Evolutionary conservation across 2,888 invertebrate genomes (phyloP).

Genomic region (Sesia bembeciformis): DNA sequence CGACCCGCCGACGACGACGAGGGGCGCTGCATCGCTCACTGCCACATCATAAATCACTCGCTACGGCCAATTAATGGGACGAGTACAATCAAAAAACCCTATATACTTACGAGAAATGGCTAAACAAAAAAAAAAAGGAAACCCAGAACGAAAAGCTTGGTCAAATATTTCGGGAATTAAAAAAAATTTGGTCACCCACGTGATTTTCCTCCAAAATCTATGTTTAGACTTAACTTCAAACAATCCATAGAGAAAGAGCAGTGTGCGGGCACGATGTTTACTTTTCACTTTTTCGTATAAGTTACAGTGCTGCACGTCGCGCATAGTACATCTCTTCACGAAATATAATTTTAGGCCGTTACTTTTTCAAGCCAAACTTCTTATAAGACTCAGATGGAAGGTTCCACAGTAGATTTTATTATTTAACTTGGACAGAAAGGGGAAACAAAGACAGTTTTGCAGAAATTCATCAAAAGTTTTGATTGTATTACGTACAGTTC

Average conservation of each 20-base stretch:
- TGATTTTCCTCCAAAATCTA: too few species aligned
- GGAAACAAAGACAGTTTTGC: slow-evolving; percentile 63
- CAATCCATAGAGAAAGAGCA: too few species aligned
- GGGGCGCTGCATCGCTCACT: slow-evolving; percentile 33
- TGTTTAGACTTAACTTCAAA: too few species aligned
- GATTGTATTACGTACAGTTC: slow-evolving; percentile 62
- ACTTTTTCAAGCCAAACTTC: slow-evolving; percentile 27
- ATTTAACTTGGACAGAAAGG: slow-evolving; percentile 58
- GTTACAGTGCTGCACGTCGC: too few species aligned
- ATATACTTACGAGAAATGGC: background rate
- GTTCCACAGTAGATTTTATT: slow-evolving; percentile 49
- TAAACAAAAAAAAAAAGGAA: too few species aligned
- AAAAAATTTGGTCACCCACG: too few species aligned
- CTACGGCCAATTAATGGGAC: slow-evolving; percentile 26
- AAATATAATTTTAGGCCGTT: slow-evolving; percentile 25
- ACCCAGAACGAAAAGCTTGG: too few species aligned
- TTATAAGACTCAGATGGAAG: slow-evolving; percentile 33
- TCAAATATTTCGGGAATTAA: too few species aligned
- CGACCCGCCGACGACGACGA: slow-evolving; percentile 11
- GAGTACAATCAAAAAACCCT: background rate
- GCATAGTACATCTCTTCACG: slow-evolving; percentile 7
- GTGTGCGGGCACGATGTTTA: too few species aligned
- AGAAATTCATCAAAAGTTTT: slow-evolving; percentile 70
- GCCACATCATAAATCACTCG: slow-evolving; percentile 28
- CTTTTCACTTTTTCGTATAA: too few species aligned